phyloP scores from a whole-genome alignment of 1,140 invertebrate species.

The Archegozetes longisetosus region DNA sequence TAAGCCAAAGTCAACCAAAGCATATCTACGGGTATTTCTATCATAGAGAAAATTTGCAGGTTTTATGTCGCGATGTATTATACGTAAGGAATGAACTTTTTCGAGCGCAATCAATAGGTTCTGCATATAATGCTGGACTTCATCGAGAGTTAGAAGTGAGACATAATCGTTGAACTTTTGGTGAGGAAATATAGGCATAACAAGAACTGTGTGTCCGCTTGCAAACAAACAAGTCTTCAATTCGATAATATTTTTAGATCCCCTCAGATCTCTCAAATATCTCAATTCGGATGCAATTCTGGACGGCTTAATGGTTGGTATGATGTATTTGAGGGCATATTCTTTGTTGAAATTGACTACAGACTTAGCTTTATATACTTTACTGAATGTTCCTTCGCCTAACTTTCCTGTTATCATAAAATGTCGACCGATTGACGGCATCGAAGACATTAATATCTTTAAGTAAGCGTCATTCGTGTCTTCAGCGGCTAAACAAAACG shows the following conservation, averaged over 20 bases:
- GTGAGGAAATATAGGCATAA: constrained; percentile 79
- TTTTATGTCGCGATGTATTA: constrained; percentile 86
- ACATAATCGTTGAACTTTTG: constrained; percentile 58
- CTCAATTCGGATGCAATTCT: constrained; percentile 23
- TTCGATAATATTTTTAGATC: constrained; percentile 61
- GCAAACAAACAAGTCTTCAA: constrained; percentile 58
- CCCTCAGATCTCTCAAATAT: constrained; percentile 33
- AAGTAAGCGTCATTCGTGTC: background rate
- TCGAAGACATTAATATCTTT: background rate
- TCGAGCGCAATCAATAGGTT: constrained; percentile 59
- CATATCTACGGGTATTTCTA: constrained; percentile 49
- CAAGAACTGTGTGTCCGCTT: constrained; percentile 61
- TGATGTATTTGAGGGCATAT: constrained; percentile 24
- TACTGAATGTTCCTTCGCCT: constrained; percentile 23
- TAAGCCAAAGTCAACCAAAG: constrained; percentile 73
- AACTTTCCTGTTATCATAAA: constrained; percentile 22
- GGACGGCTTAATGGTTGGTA: constrained; percentile 22
- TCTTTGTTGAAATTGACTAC: constrained; percentile 1
- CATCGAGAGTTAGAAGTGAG: constrained; percentile 35
- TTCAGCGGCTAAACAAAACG: background rate
- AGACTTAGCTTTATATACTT: constrained; percentile 21
- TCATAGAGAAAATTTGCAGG: constrained; percentile 83
- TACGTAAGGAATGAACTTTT: constrained; percentile 62
- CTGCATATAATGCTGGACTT: constrained; percentile 61
- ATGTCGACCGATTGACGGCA: constrained; percentile 5